These are phyloP conservation scores for Montipora capitata DNA, from an alignment of 92 coral and sea anemone genomes.

Conservation along the genomic window DNA sequence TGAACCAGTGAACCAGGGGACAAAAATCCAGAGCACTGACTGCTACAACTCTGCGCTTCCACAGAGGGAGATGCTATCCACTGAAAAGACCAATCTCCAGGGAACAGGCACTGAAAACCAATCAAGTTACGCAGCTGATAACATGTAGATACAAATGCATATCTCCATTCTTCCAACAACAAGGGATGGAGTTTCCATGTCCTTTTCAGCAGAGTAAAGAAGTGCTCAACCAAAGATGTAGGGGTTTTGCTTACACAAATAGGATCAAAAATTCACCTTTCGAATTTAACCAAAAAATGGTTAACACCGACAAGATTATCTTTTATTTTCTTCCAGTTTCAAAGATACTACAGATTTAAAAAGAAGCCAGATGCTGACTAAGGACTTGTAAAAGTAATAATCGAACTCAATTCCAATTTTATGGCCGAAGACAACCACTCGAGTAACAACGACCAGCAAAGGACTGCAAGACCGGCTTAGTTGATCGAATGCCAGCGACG, in stretches of 20 bases:
- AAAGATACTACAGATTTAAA: conserved; percentile 30
- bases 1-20: too few species aligned
- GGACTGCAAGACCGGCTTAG: not conserved
- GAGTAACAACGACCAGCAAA: not conserved
- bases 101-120: too few species aligned
- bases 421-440: not conserved
- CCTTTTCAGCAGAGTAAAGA: too few species aligned
- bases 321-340: conserved; percentile 9
- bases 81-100: too few species aligned
- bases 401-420: conserved; percentile 17
- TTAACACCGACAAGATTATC: not conserved
- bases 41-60: too few species aligned
- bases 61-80: too few species aligned
- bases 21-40: too few species aligned
- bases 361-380: conserved; percentile 60
- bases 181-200: too few species aligned
- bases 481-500: conserved; percentile 12
- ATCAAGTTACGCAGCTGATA: too few species aligned
- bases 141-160: too few species aligned
- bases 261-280: not conserved
- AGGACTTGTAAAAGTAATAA: not conserved
- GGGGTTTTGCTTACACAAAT: not conserved
- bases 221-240: not conserved
- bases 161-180: too few species aligned
- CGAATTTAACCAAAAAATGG: not conserved